phyloP scores from a whole-genome alignment of 2,113 vertebrate species.

The Bufo gargarizans region DNA sequence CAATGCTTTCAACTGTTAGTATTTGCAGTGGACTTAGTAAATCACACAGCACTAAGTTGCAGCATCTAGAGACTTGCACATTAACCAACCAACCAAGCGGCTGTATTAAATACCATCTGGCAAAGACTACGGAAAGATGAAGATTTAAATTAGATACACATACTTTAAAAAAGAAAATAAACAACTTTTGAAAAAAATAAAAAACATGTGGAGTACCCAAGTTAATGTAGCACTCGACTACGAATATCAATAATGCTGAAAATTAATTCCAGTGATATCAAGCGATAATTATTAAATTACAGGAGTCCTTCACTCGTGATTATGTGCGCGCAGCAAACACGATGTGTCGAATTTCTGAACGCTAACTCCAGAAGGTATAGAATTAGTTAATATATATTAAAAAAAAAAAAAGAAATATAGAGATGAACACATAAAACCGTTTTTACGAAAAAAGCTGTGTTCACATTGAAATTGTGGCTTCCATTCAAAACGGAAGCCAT shows the following conservation, averaged over 20 bases:
- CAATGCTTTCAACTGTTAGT: slow-evolving; percentile 58
- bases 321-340: slow-evolving; percentile 22
- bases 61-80: slow-evolving; percentile 57
- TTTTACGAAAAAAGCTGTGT: neutral
- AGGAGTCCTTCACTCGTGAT: slow-evolving; percentile 41
- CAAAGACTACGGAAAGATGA: slow-evolving; percentile 53
- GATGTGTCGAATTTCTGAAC: neutral
- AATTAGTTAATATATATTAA: neutral
- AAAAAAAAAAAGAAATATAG: neutral
- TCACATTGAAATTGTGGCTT: neutral
- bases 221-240: slow-evolving; percentile 47
- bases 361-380: neutral
- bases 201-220: slow-evolving; percentile 43
- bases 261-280: slow-evolving; percentile 52
- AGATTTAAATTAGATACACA: slow-evolving; percentile 59
- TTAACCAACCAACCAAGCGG: slow-evolving; percentile 58
- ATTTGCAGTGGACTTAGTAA: slow-evolving; percentile 59
- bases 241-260: slow-evolving; percentile 53
- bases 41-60: slow-evolving; percentile 59
- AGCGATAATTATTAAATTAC: slow-evolving; percentile 51
- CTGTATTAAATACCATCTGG: slow-evolving; percentile 59
- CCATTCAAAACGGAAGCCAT: neutral
- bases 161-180: slow-evolving; percentile 54
- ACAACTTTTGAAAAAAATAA: slow-evolving; percentile 56
- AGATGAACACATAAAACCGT: neutral